Evolutionary conservation across 2,888 invertebrate species (phyloP).

Genomic region (Euproctis similis): DNA sequence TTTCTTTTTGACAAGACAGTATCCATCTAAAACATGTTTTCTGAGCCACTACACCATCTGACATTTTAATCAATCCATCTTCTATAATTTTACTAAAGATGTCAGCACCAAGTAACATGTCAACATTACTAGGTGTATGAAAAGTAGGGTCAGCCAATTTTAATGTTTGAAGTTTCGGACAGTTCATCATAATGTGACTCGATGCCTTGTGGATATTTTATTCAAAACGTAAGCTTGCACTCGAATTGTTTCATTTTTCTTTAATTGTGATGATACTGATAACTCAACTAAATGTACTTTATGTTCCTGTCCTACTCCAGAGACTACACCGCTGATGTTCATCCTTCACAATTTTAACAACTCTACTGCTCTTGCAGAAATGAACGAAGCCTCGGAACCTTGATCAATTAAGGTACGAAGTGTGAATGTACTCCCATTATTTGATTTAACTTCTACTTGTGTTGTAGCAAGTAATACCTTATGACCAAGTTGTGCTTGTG

Average conservation of each 20-base stretch:
- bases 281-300: no score
- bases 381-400: no score
- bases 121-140: slow-evolving; percentile 1
- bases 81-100: slow-evolving; percentile 1
- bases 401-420: slow-evolving; percentile 8
- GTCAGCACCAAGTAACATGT: slow-evolving; percentile 2
- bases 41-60: neutral
- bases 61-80: neutral
- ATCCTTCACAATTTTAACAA: slow-evolving; percentile 12
- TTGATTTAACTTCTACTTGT: neutral
- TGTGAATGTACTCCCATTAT: neutral
- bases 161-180: neutral
- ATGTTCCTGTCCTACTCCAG: slow-evolving; percentile 14
- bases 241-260: neutral
- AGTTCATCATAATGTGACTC: neutral
- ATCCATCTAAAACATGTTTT: neutral
- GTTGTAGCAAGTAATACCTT: no score
- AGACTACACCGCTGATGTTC: slow-evolving; percentile 12
- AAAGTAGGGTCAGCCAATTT: slow-evolving; percentile 1
- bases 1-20: neutral
- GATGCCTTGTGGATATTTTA: neutral
- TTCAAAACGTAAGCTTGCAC: neutral
- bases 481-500: neutral
- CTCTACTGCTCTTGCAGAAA: slow-evolving; percentile 14
- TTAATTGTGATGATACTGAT: no score